phyloP scores from a whole-genome alignment of 2,888 invertebrate genomes.

The Tanypteryx hageni region DNA sequence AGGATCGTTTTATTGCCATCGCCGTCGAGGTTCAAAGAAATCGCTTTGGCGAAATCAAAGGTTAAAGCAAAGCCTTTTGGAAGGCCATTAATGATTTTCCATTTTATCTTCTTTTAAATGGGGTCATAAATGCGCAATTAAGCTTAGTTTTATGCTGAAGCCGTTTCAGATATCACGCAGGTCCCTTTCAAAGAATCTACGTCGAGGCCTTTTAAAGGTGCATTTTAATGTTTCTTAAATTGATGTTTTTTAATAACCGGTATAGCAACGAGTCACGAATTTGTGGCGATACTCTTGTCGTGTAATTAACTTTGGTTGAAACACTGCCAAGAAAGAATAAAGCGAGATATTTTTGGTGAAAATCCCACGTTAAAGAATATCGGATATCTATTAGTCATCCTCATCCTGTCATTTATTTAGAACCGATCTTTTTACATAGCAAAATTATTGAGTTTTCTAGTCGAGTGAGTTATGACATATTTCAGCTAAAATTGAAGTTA shows the following conservation, averaged over 20 bases:
- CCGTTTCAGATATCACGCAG: slow-evolving; percentile 56
- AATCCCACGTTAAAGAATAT: not conserved
- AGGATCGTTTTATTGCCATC: not conserved
- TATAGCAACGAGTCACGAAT: not conserved
- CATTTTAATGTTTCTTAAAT: slow-evolving; percentile 25
- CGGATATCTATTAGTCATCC: not conserved
- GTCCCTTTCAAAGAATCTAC: slow-evolving; percentile 30
- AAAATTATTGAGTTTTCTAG: too few species aligned
- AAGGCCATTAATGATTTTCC: slow-evolving; percentile 54
- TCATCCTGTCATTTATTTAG: not conserved
- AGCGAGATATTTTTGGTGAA: not conserved
- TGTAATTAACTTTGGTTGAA: not conserved
- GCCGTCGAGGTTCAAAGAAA: slow-evolving; percentile 38
- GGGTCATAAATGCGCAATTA: slow-evolving; percentile 61
- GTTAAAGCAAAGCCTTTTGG: slow-evolving; percentile 33
- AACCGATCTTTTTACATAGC: not conserved
- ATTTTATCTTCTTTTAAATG: slow-evolving; percentile 58
- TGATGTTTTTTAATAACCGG: slow-evolving; percentile 38
- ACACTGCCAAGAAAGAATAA: not conserved
- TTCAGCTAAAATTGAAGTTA: too few species aligned
- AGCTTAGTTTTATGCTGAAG: slow-evolving; percentile 52
- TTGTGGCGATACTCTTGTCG: not conserved
- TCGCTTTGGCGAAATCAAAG: slow-evolving; percentile 45
- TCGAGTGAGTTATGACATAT: too few species aligned
- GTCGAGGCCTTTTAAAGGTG: slow-evolving; percentile 11